phyloP scores from a whole-genome alignment of 2,888 invertebrate genomes.

The Altica lythri region DNA sequence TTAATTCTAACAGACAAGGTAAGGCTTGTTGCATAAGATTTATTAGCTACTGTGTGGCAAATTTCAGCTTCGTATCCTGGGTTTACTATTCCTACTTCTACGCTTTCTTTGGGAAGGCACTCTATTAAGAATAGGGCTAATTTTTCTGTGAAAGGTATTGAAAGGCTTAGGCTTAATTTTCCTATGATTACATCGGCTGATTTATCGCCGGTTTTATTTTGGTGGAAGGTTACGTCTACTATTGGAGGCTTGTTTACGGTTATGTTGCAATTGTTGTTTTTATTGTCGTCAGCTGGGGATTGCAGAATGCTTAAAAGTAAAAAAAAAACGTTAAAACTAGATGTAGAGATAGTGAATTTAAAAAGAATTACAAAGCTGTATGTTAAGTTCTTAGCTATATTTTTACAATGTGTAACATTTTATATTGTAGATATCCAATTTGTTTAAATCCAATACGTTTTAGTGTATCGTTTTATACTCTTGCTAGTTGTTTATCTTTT shows the following conservation, averaged over 20 bases:
- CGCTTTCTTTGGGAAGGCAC: conserved; percentile 61
- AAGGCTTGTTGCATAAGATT: conserved; percentile 56
- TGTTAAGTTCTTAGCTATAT: no score
- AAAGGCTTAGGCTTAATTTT: conserved; percentile 71
- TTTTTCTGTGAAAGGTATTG: conserved; percentile 70
- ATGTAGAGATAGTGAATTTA: background rate
- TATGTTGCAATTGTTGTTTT: conserved; percentile 60
- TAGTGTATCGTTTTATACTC: no score
- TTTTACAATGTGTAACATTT: no score
- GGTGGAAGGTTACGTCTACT: conserved; percentile 70
- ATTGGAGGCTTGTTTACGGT: conserved; percentile 73
- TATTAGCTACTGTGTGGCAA: conserved; percentile 39
- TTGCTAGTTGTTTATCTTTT: no score
- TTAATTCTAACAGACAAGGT: conserved; percentile 74
- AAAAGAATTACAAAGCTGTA: no score
- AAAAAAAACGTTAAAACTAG: background rate
- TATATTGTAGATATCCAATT: no score
- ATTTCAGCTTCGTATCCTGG: conserved; percentile 71
- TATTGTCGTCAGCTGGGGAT: conserved; percentile 64
- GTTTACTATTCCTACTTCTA: conserved; percentile 72
- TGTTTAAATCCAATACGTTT: no score
- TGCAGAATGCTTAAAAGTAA: conserved; percentile 66
- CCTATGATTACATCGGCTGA: conserved; percentile 74
- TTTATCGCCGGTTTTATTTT: conserved; percentile 65
- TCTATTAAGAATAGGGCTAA: conserved; percentile 54